Base-by-base conservation (phyloP, 2,888 invertebrate genomes). In the Phortica magna region DNA sequence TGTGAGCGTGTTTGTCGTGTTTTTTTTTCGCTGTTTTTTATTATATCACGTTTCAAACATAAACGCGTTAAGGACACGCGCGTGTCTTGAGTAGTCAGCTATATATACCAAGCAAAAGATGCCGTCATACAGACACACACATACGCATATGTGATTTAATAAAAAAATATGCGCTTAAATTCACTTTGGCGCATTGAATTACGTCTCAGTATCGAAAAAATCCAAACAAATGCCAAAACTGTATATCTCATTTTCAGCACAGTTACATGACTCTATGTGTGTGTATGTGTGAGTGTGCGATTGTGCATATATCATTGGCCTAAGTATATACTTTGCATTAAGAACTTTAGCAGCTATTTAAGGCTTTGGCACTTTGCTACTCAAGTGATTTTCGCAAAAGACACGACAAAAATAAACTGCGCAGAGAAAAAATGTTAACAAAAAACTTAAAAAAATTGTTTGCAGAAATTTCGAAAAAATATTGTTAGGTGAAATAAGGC, bases 41-140 rank as follows among this genome's bases (percentile, higher is more conserved):
- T 87, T 88, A 88, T 88, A 87, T 87, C 87, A 88, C 87, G 87
- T 88, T 87, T 83, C 84, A 80, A 83, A 80, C 88, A 87, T 87
- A 88, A 87, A 87, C 81, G 87, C 85, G 87, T 87, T 87, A 87
- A 86, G 86, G 83, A 83, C 83, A 84, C 84, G 83, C 81, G 81
- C 80, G 73, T 79, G 76, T 83, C 48, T 80, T 64, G 12, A 42
- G 4, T 9, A 64, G 61, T 59, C 57, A 57, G 19, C 31, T 5
- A 39, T 57, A 71, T 55, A 59, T n/a, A 43, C n/a, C 17, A 43
- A 17, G 42, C 39, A 43, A 19, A 64, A 43, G 22, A 64, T 64
- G 59, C 41, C 39, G 7, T 10, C 55, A 22, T 22, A 67, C n/a
- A 42, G n/a, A 42, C 6, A 42, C 41, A 42, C 12, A 65, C 7